Evolutionary conservation across 1,140 invertebrate genomes (phyloP), one percentile per base, ranked within the genome.

Genomic region (Lepidurus couesii): DNA sequence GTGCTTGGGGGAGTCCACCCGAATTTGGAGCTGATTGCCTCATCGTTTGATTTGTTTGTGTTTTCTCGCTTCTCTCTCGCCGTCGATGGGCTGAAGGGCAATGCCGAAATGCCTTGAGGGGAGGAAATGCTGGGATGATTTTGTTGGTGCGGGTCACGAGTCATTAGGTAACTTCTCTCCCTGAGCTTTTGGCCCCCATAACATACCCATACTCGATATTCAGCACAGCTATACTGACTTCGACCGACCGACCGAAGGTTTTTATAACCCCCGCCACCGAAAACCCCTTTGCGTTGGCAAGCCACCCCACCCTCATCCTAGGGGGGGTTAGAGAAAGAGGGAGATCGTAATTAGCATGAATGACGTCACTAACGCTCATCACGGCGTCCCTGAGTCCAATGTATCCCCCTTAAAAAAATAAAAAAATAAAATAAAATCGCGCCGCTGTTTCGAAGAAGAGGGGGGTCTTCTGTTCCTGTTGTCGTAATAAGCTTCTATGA

Each of bases 141-240:
- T 13, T 65, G 53, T 21, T 65, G 53, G 53, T 65, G 53, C 53
- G 53, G 53, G 53, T 65, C 53, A 65, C 53, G 53, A 65, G 53
- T 65, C 53, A 65, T 65, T 65, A 65, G 53, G 16, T 65, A 65
- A 65, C 53, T 65, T 65, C 13, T 65, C 53, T 21, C 53, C 21
- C 16, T n/a, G 16, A 21, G 16, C 21, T 65, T 65, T 65, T 65
- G 53, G 13, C 53, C 53, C 53, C 53, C 53, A n/a, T 65, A 65
- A 65, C 53, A 65, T 65, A 21, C 53, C 53, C 8, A n/a, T 65
- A 65, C 53, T 65, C 53, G 53, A 65, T 65, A 65, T 65, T 65
- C 53, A 65, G 53, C 53, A 65, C 53, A 65, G 53, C 53, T n/a
- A 4, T 21, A 5, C 16, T n/a, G 53, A n/a, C 21, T n/a, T n/a